Base-by-base conservation (phyloP, 2,888 invertebrate species). In the Coecobrya sp. region DNA sequence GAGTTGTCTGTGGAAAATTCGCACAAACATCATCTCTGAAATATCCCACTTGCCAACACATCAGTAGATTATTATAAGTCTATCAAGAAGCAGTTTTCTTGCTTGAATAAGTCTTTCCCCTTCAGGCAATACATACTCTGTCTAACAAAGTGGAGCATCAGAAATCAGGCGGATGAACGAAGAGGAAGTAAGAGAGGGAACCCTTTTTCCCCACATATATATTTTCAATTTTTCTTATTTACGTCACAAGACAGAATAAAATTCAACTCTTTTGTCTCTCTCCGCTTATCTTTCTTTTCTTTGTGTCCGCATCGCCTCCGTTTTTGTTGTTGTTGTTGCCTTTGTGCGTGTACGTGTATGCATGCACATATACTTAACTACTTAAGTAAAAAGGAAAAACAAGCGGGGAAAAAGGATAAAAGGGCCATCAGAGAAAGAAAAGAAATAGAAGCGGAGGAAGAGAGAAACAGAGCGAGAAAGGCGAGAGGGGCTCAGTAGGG, bases 61-160 rank as follows among this genome's bases (percentile, higher is more conserved):
- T 42, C 42, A 16, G 52, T 25, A 79, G 79, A 79, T 79, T 52
- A 79, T 79, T 52, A 79, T 55, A 52, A 52, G 79, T 52, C 79
- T 79, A 79, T 79, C 79, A 79, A 79, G 16, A 27, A 16, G n/a
- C 27, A 22, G 76, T 49, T 79, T 79, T 10, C 25, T 79, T 27
- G 45, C 42, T n/a, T 68, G 16, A 7, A 59, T 19, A 59, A 19
- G 27, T 27, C 65, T 19, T 76, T 76, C 25, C 27, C 79, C 79
- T 79, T 79, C 49, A 79, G 79, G 79, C 79, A 27, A 27, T 49
- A 79, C 49, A 68, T 36, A 36, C 1, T 11, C 25, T 45, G 45
- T 25, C 76, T 49, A 45, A 49, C 76, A 76, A 49, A 76, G 22
- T 73, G 25, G 22, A 49, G 25, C 22, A 76, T 45, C 49, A 76